phyloP scores from a whole-genome alignment of 2,113 vertebrate genomes.

The Rafetus swinhoei region DNA sequence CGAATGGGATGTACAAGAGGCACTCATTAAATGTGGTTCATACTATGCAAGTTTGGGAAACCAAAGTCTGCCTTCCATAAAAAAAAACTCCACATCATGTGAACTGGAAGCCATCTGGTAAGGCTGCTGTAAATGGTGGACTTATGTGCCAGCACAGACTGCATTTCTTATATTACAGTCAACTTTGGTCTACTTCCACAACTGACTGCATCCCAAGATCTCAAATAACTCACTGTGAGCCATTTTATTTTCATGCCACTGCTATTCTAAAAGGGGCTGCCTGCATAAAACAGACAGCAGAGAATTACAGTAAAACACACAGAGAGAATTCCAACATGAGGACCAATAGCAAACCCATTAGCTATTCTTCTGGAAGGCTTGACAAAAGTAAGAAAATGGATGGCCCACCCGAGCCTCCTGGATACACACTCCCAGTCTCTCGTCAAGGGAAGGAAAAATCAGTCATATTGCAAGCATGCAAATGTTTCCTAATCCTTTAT shows the following conservation, averaged over 20 bases:
- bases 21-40: neutral
- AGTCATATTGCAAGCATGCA: neutral
- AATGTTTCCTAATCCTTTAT: neutral
- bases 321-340: neutral
- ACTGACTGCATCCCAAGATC: neutral
- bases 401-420: neutral
- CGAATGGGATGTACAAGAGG: neutral
- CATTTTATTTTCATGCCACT: neutral
- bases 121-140: neutral
- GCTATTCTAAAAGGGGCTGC: neutral
- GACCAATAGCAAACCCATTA: neutral
- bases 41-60: neutral
- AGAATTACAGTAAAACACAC: neutral
- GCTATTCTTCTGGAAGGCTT: neutral
- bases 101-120: neutral
- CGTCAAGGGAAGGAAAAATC: accelerated
- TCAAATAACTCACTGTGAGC: neutral
- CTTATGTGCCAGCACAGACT: accelerated
- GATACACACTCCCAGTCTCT: neutral
- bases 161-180: neutral
- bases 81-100: accelerated
- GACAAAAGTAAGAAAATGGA: neutral
- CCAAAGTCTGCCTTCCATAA: neutral
- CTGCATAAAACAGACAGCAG: neutral
- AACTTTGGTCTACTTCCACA: neutral